Base-by-base conservation (phyloP, 2,888 invertebrate genomes). In the Campoplex nolae region DNA sequence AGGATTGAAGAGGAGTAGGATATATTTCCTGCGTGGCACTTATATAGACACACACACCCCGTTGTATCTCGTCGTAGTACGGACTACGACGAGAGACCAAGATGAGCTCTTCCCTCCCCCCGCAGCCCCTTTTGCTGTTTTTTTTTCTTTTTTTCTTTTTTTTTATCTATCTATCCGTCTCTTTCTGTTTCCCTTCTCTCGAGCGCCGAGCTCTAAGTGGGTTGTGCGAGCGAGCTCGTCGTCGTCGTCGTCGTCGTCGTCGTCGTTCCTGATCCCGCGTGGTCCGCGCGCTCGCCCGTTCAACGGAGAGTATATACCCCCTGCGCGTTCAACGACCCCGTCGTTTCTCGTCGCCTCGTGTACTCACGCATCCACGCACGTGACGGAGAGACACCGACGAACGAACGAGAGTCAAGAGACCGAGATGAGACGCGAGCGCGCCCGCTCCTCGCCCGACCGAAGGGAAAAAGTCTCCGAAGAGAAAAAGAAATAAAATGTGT, bases 311-410 rank as follows among this genome's bases (percentile, higher is more conserved):
- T 89, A 90, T 88, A 90, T 91, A 92, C 92, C 93, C 93, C 92
- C 90, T 91, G 91, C 90, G 90, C 93, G 93, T 93, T 93, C 93
- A 93, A 92, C 92, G 93, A 93, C 93, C 93, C 92, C 83, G 84
- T 80, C 77, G 81, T 82, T 76, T 54, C 51, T 76, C 76, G 68
- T 87, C 76, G 83, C 51, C 78, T 48, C 73, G 86, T 70, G 62
- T 84, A 84, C 88, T 88, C 89, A 91, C 90, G 90, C 89, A 89
- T 88, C 86, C 87, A 89, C 79, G 90, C 91, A 90, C 90, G 92
- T 91, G 92, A 38, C 58, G 70, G 42, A 9, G 51, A 51, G 76
- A 90, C 88, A 13, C 28, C 58, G 90, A 77, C 68, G 68, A 77
- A 51, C 76, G 73, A 38, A 1, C 73, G 76, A 80, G 86, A 85